Conservation (phyloP, 1,140 invertebrate species). For the Ips nitidus region DNA sequence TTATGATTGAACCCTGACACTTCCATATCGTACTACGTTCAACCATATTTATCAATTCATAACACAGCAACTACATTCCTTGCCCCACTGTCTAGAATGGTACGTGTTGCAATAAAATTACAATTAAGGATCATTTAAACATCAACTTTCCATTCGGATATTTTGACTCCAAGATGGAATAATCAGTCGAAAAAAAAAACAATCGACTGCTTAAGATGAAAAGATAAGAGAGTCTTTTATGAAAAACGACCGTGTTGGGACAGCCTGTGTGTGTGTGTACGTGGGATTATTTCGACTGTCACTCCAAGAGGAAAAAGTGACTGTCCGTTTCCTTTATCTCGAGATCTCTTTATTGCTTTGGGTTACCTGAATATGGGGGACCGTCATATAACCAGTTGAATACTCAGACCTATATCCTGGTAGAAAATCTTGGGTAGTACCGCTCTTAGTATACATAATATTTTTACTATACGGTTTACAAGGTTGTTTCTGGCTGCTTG, state of each 20-base stretch:
- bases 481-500: too few species aligned
- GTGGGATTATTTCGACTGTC: conserved; percentile 27
- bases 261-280: conserved; percentile 2
- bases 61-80: too few species aligned
- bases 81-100: too few species aligned
- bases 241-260: conserved; percentile 22
- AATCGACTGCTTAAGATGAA: conserved; percentile 16
- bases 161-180: conserved; percentile 21
- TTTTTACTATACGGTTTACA: too few species aligned
- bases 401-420: too few species aligned
- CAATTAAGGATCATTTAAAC: too few species aligned
- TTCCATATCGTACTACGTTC: too few species aligned
- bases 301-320: conserved; percentile 15
- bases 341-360: conserved; percentile 15
- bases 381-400: too few species aligned
- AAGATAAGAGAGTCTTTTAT: conserved; percentile 20
- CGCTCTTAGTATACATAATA: background rate
- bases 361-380: conserved; percentile 10
- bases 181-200: conserved; percentile 4
- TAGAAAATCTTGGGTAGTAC: background rate
- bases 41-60: too few species aligned
- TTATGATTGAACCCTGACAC: too few species aligned
- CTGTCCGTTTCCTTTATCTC: conserved; percentile 21
- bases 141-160: background rate
- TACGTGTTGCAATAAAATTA: too few species aligned